phyloP scores from a whole-genome alignment of 2,113 vertebrate species.

The Lutjanus erythropterus region DNA sequence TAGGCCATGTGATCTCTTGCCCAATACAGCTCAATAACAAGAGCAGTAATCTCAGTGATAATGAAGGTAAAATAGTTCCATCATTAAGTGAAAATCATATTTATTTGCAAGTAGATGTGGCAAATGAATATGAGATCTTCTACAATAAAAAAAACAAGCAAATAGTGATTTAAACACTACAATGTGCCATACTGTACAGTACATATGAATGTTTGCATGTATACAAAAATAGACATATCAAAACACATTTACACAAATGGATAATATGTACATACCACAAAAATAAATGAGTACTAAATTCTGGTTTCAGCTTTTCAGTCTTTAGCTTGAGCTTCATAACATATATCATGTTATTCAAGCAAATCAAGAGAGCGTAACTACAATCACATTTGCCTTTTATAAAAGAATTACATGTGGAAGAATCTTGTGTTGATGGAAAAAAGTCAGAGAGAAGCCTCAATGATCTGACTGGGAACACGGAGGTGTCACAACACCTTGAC shows the following conservation, averaged over 20 bases:
- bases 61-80: background rate
- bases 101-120: slow-evolving; percentile 65
- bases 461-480: background rate
- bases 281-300: slow-evolving; percentile 4
- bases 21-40: background rate
- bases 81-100: slow-evolving; percentile 46
- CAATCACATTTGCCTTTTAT: background rate
- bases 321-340: background rate
- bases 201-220: slow-evolving; percentile 23
- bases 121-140: slow-evolving; percentile 43
- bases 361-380: background rate
- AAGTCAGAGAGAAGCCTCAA: background rate
- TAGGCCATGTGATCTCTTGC: too few relatives aligned
- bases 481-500: background rate
- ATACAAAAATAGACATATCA: slow-evolving; percentile 74
- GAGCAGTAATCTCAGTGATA: too few relatives aligned
- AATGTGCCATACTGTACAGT: slow-evolving; percentile 20
- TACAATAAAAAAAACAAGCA: slow-evolving; percentile 57
- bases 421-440: background rate
- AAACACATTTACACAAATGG: slow-evolving; percentile 54
- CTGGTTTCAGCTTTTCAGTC: background rate
- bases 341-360: slow-evolving; percentile 4
- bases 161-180: slow-evolving; percentile 13
- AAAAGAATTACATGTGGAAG: background rate
- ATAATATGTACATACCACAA: slow-evolving; percentile 53